phyloP scores from a whole-genome alignment of 2,888 invertebrate genomes.

The Meteorus colon region DNA sequence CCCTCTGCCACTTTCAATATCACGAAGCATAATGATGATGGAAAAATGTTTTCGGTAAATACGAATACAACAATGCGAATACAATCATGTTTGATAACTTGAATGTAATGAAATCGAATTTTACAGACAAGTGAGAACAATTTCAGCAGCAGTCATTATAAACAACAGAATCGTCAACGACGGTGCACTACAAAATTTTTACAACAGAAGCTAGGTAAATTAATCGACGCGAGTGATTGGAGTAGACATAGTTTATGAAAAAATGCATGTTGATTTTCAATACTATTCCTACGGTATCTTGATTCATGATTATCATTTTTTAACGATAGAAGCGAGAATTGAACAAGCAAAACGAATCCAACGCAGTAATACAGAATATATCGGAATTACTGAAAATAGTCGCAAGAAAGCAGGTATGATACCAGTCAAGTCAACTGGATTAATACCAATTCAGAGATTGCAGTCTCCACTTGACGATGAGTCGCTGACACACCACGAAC shows the following conservation, averaged over 20 bases:
- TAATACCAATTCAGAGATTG: constrained; percentile 72
- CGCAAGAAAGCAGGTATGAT: constrained; percentile 57
- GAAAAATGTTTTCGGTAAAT: constrained; percentile 69
- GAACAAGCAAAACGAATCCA: constrained; percentile 73
- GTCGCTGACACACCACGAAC: constrained; percentile 64
- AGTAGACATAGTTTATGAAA: no score
- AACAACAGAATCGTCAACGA: constrained; percentile 46
- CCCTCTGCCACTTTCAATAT: no score
- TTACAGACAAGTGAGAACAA: constrained; percentile 72
- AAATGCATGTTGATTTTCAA: no score
- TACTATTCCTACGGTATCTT: not conserved
- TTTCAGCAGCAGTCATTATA: constrained; percentile 63
- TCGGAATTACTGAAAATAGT: constrained; percentile 65
- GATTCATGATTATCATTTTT: constrained; percentile 17
- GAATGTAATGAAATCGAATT: constrained; percentile 37
- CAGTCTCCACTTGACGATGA: constrained; percentile 69
- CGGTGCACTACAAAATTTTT: constrained; percentile 69
- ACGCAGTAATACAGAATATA: constrained; percentile 68
- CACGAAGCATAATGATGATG: constrained; percentile 64
- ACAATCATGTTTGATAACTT: constrained; percentile 19
- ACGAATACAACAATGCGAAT: not conserved
- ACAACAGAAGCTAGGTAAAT: constrained; percentile 71
- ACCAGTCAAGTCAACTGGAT: constrained; percentile 56
- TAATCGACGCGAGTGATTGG: not conserved
- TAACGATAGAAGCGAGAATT: constrained; percentile 68